A percentile compares a stretch with the other conserved stretches of the same genome.
These are phyloP conservation scores for Lordiphosa clarofinis DNA, from an alignment of 1,140 invertebrate species.

Conservation along the genomic window DNA sequence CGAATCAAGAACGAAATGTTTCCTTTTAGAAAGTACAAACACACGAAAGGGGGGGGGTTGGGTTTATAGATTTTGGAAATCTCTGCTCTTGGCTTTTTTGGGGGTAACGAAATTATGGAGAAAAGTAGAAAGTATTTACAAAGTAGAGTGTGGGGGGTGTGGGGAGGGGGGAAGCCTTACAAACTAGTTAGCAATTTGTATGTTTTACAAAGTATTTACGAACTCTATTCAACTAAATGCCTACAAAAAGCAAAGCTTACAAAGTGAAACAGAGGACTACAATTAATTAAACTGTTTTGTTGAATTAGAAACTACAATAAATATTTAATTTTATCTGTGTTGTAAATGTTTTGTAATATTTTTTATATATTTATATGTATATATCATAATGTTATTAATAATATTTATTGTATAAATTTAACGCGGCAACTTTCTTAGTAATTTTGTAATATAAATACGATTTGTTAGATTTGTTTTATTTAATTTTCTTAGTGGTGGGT, in stretches of 20 bases:
- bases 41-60: constrained; percentile 64
- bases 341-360: constrained; percentile 23
- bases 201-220: constrained; percentile 28
- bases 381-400: constrained; percentile 33
- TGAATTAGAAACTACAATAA: constrained; percentile 65
- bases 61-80: constrained; percentile 76
- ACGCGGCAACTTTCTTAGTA: constrained; percentile 51
- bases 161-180: constrained; percentile 29
- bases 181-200: constrained; percentile 38
- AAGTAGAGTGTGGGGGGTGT: constrained; percentile 4
- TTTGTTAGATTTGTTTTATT: constrained; percentile 43
- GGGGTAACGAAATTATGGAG: constrained; percentile 58
- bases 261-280: constrained; percentile 52
- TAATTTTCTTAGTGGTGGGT: constrained; percentile 59
- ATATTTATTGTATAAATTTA: constrained; percentile 57
- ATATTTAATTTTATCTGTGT: constrained; percentile 58
- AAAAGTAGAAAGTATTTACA: constrained; percentile 62
- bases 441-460: constrained; percentile 28
- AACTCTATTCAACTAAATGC: constrained; percentile 67
- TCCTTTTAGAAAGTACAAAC: constrained; percentile 76
- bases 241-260: constrained; percentile 71
- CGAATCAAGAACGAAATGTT: constrained; percentile 58
- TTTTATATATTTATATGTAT: constrained; percentile 16
- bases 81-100: constrained; percentile 68
- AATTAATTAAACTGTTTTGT: constrained; percentile 42